phyloP scores from a whole-genome alignment of 2,888 invertebrate genomes.

The Pandemis heparana region DNA sequence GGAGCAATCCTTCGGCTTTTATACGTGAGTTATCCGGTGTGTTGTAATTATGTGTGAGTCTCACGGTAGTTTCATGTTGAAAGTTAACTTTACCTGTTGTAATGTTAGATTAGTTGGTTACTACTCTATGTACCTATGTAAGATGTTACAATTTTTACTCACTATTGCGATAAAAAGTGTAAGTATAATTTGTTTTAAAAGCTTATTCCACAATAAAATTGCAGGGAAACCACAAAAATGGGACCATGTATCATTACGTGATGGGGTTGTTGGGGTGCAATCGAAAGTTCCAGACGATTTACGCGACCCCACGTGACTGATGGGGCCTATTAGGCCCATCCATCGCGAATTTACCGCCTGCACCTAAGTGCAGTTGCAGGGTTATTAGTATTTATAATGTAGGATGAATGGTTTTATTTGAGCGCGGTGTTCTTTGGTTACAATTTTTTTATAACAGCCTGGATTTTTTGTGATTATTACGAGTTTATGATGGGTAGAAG shows the following conservation, averaged over 20 bases:
- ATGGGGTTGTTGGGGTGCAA: slow-evolving; percentile 57
- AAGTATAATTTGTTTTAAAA: background rate
- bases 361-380: slow-evolving; percentile 61
- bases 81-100: no score
- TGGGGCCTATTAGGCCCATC: slow-evolving; percentile 71
- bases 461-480: no score
- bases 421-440: background rate
- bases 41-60: no score
- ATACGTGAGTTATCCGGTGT: no score
- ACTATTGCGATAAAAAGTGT: no score
- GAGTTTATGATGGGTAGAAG: no score
- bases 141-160: no score
- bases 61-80: no score
- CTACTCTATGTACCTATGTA: no score
- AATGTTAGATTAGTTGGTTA: no score
- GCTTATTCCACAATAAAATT: background rate
- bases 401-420: slow-evolving; percentile 26
- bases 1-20: no score
- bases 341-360: slow-evolving; percentile 71
- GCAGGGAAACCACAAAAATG: background rate
- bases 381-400: slow-evolving; percentile 47
- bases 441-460: no score
- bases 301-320: slow-evolving; percentile 70
- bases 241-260: slow-evolving; percentile 7
- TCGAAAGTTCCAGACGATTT: slow-evolving; percentile 80